Percentiles rank a stretch among this genome's conserved stretches.
Evolutionary conservation across 1,140 invertebrate genomes (phyloP).

Genomic region (Steinernema feltiae): DNA sequence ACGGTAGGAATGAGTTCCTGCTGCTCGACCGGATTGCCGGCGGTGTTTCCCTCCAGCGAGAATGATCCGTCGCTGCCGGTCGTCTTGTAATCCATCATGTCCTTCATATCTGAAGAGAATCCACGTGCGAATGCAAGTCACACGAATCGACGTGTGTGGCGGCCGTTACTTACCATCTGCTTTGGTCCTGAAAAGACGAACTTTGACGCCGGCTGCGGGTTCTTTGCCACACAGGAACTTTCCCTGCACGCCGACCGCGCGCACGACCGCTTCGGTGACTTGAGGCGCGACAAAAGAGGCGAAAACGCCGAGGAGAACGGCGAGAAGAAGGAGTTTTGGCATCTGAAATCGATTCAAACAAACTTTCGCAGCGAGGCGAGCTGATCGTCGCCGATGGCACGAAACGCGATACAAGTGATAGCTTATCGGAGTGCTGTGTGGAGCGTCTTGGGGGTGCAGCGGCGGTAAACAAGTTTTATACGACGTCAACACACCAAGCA

Average conservation of each 20-base stretch:
- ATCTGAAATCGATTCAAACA: too few relatives aligned
- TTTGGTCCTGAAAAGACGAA: constrained; percentile 1
- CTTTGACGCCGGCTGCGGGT: background rate
- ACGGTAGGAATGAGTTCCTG: background rate
- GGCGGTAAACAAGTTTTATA: too few relatives aligned
- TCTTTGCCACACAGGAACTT: background rate
- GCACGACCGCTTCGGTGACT: background rate
- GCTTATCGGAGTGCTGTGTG: too few relatives aligned
- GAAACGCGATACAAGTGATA: too few relatives aligned
- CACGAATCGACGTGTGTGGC: too few relatives aligned
- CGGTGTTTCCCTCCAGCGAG: background rate
- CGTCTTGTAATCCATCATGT: background rate
- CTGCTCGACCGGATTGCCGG: background rate
- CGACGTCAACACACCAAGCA: too few relatives aligned
- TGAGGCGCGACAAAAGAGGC: background rate
- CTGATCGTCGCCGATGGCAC: too few relatives aligned
- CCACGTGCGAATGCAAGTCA: background rate
- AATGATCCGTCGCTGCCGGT: background rate
- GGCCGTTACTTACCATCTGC: background rate
- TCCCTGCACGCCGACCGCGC: background rate
- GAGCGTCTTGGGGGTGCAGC: too few relatives aligned
- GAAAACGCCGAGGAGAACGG: background rate
- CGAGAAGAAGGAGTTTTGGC: background rate
- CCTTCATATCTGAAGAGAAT: background rate
- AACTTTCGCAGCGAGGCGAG: too few relatives aligned